A percentile compares a stretch with the other conserved stretches of the same genome.
phyloP scores from a whole-genome alignment of 1,140 invertebrate species.

The Druon quercuslanigerum region DNA sequence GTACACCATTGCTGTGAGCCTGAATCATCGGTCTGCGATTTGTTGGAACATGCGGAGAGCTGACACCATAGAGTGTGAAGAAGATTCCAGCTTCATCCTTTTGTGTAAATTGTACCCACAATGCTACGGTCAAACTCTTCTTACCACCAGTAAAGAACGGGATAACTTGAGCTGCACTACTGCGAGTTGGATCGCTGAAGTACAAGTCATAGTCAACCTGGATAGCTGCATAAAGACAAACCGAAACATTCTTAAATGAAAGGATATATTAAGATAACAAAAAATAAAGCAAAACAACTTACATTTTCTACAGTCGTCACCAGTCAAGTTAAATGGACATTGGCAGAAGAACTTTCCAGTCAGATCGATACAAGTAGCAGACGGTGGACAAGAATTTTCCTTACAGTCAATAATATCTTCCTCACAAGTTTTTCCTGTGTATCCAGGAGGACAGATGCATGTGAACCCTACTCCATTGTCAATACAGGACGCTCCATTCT shows the following conservation, averaged over 20 bases:
- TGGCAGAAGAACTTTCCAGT: constrained; percentile 95
- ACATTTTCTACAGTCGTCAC: constrained; percentile 97
- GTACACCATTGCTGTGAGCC: constrained; percentile 92
- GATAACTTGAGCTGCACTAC: constrained; percentile 91
- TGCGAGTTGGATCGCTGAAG: constrained; percentile 92
- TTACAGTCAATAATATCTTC: constrained; percentile 95
- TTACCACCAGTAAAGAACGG: constrained; percentile 89
- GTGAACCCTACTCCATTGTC: constrained; percentile 90
- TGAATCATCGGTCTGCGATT: constrained; percentile 89
- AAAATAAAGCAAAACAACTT: constrained; percentile 63
- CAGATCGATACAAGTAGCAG: constrained; percentile 94
- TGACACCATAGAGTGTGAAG: constrained; percentile 93
- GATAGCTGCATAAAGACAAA: constrained; percentile 81
- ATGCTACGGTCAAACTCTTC: constrained; percentile 89
- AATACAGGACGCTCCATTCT: constrained; percentile 94
- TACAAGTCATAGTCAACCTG: constrained; percentile 97
- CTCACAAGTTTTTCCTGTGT: constrained; percentile 92
- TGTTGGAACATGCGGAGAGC: constrained; percentile 86
- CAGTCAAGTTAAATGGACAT: constrained; percentile 96
- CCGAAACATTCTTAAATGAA: constrained; percentile 10
- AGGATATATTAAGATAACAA: constrained; percentile 6
- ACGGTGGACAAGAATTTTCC: constrained; percentile 95
- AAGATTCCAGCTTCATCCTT: constrained; percentile 93
- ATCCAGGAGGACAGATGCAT: constrained; percentile 91
- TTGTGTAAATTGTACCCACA: constrained; percentile 97